phyloP scores from a whole-genome alignment of 2,797 vertebrate species.

The Halcyon badia region DNA sequence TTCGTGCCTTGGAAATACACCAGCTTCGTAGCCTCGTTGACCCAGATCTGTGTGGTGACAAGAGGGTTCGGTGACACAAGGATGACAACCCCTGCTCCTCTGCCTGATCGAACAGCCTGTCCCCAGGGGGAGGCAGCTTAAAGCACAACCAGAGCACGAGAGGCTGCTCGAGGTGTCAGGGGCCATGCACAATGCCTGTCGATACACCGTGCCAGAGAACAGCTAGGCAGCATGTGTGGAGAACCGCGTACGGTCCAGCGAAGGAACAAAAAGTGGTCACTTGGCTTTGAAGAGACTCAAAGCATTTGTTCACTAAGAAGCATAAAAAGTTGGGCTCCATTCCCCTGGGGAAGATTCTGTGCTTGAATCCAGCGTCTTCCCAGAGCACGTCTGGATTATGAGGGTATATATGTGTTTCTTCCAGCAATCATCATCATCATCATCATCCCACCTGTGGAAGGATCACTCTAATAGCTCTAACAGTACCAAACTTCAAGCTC shows the following conservation, averaged over 20 bases:
- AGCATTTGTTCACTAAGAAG: background rate
- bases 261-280: background rate
- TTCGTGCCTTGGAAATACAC: slow-evolving; percentile 93
- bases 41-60: slow-evolving; percentile 87
- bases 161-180: background rate
- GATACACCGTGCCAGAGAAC: background rate
- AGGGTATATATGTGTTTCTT: background rate
- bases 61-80: background rate
- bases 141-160: background rate
- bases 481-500: background rate
- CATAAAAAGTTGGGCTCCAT: background rate
- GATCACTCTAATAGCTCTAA: background rate
- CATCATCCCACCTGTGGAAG: background rate
- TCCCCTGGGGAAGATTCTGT: background rate
- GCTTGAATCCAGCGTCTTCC: background rate
- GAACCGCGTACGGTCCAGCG: accelerated
- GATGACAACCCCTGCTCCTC: background rate
- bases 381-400: background rate
- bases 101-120: background rate
- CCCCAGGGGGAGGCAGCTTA: background rate
- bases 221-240: accelerated
- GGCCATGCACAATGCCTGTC: background rate
- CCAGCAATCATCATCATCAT: background rate
- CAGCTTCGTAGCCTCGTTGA: slow-evolving; percentile 88
- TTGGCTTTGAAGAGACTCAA: background rate